These are phyloP conservation scores for Gadopsis bispinosus DNA, from an alignment of 2,797 vertebrate genomes.

Conservation along the genomic window DNA sequence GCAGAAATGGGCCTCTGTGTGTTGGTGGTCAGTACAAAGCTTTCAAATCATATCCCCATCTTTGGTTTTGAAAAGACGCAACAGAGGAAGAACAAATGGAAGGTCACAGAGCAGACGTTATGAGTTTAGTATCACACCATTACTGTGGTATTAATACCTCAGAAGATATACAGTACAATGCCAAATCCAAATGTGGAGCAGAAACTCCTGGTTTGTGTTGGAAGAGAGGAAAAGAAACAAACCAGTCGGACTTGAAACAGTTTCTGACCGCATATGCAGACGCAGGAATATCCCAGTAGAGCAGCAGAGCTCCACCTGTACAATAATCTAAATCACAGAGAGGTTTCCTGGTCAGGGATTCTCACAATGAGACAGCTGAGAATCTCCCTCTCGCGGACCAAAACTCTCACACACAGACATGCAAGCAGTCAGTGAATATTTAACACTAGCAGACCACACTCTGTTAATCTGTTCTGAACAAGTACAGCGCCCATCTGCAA, in stretches of 20 bases:
- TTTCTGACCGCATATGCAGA: conserved; percentile 54
- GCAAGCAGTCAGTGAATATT: conserved; percentile 21
- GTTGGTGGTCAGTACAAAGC: conserved; percentile 39
- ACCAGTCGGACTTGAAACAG: conserved; percentile 36
- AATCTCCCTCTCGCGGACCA: neutral
- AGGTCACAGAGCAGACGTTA: conserved; percentile 23
- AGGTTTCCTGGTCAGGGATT: conserved; percentile 46
- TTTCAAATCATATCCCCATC: conserved; percentile 30
- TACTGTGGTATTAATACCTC: conserved; percentile 31
- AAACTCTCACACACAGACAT: neutral
- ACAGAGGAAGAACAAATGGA: conserved; percentile 29
- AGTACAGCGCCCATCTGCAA: neutral
- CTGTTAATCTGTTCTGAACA: conserved; percentile 1
- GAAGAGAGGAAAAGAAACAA: conserved; percentile 67
- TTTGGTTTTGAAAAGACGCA: conserved; percentile 38
- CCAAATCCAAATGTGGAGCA: conserved; percentile 49
- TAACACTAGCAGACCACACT: neutral
- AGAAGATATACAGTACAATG: conserved; percentile 30
- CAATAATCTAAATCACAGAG: conserved; percentile 72
- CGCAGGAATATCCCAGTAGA: conserved; percentile 51
- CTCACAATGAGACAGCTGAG: conserved; percentile 44
- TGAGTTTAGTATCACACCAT: conserved; percentile 36
- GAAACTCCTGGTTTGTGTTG: conserved; percentile 64
- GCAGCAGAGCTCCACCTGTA: conserved; percentile 58
- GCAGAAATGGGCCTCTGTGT: conserved; percentile 1